A percentile compares a stretch with the other conserved stretches of the same genome.
Evolutionary conservation across 2,113 vertebrate genomes (phyloP).

Genomic region (Cyanistes caeruleus): DNA sequence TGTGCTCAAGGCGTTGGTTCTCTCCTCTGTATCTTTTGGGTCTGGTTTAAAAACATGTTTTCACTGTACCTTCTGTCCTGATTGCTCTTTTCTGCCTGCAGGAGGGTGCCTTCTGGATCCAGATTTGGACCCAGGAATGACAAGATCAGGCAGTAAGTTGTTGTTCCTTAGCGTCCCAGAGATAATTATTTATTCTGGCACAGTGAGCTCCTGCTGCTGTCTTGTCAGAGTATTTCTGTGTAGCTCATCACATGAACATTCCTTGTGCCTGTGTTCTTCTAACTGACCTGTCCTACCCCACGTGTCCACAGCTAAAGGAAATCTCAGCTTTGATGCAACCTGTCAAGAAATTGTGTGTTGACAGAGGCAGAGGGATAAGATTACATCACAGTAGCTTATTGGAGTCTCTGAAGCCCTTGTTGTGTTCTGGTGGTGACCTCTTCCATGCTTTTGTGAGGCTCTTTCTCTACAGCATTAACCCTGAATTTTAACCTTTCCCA

Average conservation of each 20-base stretch:
- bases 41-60: background rate
- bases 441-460: background rate
- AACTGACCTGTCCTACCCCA: background rate
- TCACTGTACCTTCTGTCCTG: background rate
- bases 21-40: background rate
- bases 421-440: background rate
- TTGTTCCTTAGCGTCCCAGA: background rate
- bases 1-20: accelerated
- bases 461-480: background rate
- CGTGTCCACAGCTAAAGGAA: background rate
- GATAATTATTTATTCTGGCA: background rate
- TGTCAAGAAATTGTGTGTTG: background rate
- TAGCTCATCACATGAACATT: background rate
- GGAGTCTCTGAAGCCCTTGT: background rate
- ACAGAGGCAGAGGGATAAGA: background rate
- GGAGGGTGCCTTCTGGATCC: conserved; percentile 92
- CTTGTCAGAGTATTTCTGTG: background rate
- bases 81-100: conserved; percentile 68
- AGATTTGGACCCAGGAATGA: conserved; percentile 94
- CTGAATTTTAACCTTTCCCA: background rate
- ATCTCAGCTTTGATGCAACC: background rate
- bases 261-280: background rate
- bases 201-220: background rate
- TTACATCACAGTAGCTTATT: background rate
- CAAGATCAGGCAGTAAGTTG: conserved; percentile 96